A percentile compares a stretch with the other conserved stretches of the same genome.
Evolutionary conservation across 1,140 invertebrate species (phyloP).

Genomic region (Thrips palmi): DNA sequence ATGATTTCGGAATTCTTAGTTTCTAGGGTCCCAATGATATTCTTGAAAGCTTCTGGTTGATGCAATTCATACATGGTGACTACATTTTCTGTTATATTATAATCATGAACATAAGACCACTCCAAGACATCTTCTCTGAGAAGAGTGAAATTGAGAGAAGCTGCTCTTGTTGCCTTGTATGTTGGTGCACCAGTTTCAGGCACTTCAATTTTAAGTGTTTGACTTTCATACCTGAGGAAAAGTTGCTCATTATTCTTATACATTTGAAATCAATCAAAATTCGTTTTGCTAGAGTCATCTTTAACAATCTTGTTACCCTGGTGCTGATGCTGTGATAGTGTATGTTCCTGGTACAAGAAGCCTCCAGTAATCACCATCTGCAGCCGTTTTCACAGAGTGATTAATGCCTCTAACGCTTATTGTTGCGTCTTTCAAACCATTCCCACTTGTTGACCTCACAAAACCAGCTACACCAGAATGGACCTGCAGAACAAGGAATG

Average conservation of each 20-base stretch:
- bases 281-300: constrained; percentile 3
- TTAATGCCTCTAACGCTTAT: constrained; percentile 52
- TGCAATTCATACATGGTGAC: too few species aligned
- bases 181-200: too few species aligned
- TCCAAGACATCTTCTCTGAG: constrained; percentile 50
- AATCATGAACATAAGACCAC: constrained; percentile 65
- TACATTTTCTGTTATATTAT: constrained; percentile 33
- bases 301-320: constrained; percentile 27
- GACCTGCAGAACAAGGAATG: constrained; percentile 33
- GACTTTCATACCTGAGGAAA: constrained; percentile 38
- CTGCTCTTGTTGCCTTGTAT: constrained; percentile 27
- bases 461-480: constrained; percentile 76
- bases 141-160: constrained; percentile 59
- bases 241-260: not conserved
- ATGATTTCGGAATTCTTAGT: too few species aligned
- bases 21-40: too few species aligned
- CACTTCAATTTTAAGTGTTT: constrained; percentile 40
- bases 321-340: constrained; percentile 51
- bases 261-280: not conserved
- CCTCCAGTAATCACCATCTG: constrained; percentile 83
- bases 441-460: constrained; percentile 56
- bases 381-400: constrained; percentile 46
- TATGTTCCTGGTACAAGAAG: constrained; percentile 76
- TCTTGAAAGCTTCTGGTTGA: too few species aligned
- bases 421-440: constrained; percentile 49